These are phyloP conservation scores for Turdus rufiventris DNA, from an alignment of 2,113 vertebrate species.

Conservation along the genomic window DNA sequence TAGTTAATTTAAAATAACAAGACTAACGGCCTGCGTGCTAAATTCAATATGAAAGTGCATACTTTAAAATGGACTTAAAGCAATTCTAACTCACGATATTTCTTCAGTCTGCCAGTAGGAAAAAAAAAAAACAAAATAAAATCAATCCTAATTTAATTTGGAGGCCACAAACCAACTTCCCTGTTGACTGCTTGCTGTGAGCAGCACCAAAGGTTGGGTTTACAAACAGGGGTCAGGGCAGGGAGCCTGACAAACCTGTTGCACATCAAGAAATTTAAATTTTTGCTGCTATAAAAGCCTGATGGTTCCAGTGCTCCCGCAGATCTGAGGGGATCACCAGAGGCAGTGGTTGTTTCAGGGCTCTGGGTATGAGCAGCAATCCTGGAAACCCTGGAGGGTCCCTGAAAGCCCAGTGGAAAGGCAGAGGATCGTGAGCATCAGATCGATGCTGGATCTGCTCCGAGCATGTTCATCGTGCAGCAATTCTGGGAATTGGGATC, in stretches of 20 bases:
- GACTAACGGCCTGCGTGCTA: slow-evolving; percentile 66
- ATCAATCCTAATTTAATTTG: slow-evolving; percentile 94
- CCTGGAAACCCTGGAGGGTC: neutral
- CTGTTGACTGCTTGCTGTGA: slow-evolving; percentile 60
- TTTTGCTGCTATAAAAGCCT: neutral
- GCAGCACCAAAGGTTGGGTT: slow-evolving; percentile 12
- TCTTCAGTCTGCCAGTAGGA: slow-evolving; percentile 70
- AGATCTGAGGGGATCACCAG: neutral
- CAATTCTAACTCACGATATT: slow-evolving; percentile 80
- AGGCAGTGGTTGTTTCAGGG: neutral
- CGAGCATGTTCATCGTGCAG: neutral
- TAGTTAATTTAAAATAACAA: slow-evolving; percentile 79
- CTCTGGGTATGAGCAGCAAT: neutral
- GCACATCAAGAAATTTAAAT: slow-evolving; percentile 31
- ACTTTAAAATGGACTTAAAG: slow-evolving; percentile 80
- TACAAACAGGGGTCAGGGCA: slow-evolving; percentile 40
- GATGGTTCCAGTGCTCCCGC: rapidly evolving
- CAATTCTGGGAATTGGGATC: rapidly evolving
- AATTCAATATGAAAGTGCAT: slow-evolving; percentile 68
- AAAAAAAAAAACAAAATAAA: slow-evolving; percentile 69
- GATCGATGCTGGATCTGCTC: neutral
- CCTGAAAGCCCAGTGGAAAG: neutral
- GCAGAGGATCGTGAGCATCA: neutral
- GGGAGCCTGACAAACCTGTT: slow-evolving; percentile 26
- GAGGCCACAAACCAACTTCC: slow-evolving; percentile 86